A percentile compares a stretch with the other conserved stretches of the same genome.
These are phyloP conservation scores for Lagorchestes hirsutus DNA, from an alignment of 2,797 vertebrate genomes.

Conservation along the genomic window DNA sequence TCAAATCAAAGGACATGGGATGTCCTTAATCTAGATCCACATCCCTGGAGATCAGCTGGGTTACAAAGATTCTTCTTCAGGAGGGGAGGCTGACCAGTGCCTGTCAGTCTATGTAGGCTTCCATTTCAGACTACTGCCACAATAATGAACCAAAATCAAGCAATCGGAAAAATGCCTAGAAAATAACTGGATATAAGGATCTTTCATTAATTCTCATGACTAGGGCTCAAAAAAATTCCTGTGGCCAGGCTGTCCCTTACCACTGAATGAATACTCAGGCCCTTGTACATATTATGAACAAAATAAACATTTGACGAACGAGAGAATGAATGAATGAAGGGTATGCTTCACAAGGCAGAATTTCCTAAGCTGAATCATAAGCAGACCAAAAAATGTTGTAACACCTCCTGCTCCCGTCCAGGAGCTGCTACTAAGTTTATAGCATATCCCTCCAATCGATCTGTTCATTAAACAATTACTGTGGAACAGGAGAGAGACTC, in stretches of 20 bases:
- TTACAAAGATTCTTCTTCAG: no score
- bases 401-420: neutral
- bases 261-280: neutral
- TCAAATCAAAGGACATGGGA: neutral
- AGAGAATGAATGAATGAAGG: neutral
- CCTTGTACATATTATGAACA: neutral
- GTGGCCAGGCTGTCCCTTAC: neutral
- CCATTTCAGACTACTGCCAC: neutral
- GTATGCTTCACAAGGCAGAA: constrained; percentile 6
- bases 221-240: neutral
- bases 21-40: neutral
- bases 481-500: neutral
- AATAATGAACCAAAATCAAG: neutral
- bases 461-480: constrained; percentile 7
- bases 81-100: neutral
- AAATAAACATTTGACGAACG: neutral
- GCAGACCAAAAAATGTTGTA: constrained; percentile 42
- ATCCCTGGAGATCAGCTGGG: neutral
- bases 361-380: neutral
- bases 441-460: neutral
- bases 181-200: neutral
- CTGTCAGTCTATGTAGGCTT: neutral
- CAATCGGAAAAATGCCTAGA: neutral
- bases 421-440: neutral
- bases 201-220: neutral